Conservation (phyloP, 2,113 vertebrate genomes). For the Spilogale gracilis region DNA sequence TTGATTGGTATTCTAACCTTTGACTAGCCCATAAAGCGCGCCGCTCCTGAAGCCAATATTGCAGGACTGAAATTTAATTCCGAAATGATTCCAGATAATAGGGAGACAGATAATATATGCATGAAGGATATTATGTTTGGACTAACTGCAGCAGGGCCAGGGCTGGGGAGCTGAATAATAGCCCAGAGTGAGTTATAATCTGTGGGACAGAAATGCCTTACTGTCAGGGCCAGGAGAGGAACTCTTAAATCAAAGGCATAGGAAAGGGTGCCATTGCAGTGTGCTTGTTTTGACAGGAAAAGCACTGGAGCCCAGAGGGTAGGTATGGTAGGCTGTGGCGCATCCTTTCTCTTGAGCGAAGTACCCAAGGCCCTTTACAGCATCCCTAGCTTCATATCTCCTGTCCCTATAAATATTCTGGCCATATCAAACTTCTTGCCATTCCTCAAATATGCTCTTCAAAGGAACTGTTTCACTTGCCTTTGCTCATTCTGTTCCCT, state of each 20-base stretch:
- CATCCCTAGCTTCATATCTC: not conserved
- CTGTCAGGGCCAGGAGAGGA: conserved; percentile 96
- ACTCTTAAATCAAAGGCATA: conserved; percentile 96
- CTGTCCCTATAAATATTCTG: not conserved
- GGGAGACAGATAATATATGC: conserved; percentile 99
- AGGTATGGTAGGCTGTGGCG: conserved; percentile 75
- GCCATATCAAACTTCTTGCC: conserved; percentile 40
- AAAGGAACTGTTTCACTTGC: not conserved
- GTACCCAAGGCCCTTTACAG: not conserved
- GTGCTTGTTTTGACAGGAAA: conserved; percentile 83
- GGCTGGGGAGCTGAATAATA: conserved; percentile 98
- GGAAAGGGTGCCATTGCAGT: conserved; percentile 79
- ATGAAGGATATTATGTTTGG: conserved; percentile 99
- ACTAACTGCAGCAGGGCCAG: conserved; percentile 94
- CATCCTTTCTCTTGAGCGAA: conserved; percentile 57
- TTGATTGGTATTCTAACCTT: conserved; percentile 99
- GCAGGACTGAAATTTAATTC: conserved; percentile 98
- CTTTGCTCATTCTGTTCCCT: conserved; percentile 37
- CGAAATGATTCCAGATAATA: conserved; percentile 99
- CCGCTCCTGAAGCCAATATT: conserved; percentile 95
- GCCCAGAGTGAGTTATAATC: conserved; percentile 96
- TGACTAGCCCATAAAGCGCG: conserved; percentile 96
- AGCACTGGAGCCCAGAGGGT: conserved; percentile 75
- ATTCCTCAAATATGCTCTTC: conserved; percentile 9
- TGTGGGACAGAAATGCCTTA: conserved; percentile 98